phyloP scores from a whole-genome alignment of 2,888 invertebrate genomes.

The Scrobipalpa atriplicella region DNA sequence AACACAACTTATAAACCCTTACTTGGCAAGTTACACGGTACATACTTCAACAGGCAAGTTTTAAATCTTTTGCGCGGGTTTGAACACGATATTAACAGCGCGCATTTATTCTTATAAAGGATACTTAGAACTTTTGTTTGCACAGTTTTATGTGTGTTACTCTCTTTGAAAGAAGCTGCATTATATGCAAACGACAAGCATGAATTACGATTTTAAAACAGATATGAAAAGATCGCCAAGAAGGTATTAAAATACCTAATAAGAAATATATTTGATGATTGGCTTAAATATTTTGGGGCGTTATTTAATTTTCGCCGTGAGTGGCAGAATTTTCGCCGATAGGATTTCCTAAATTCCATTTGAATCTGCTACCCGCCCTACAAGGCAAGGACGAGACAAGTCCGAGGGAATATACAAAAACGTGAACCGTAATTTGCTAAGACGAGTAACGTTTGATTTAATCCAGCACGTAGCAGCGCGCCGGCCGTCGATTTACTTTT shows the following conservation, averaged over 20 bases:
- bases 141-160: neutral
- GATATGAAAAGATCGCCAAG: neutral
- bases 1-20: conserved; percentile 67
- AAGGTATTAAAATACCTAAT: neutral
- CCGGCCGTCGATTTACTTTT: conserved; percentile 76
- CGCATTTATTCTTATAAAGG: neutral
- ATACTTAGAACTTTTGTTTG: neutral
- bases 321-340: conserved; percentile 10
- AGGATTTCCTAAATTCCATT: conserved; percentile 58
- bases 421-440: conserved; percentile 78
- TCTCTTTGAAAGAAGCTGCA: neutral
- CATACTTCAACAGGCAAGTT: conserved; percentile 41
- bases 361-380: conserved; percentile 60
- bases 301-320: conserved; percentile 18
- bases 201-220: too few relatives aligned
- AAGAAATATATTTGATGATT: conserved; percentile 7
- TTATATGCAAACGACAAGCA: too few relatives aligned
- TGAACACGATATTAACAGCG: conserved; percentile 28
- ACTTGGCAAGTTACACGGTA: conserved; percentile 51
- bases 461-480: conserved; percentile 70
- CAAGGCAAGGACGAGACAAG: conserved; percentile 64
- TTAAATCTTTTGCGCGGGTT: neutral
- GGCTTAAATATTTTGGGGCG: conserved; percentile 19
- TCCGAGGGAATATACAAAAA: conserved; percentile 73
- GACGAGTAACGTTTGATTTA: conserved; percentile 81